These are phyloP conservation scores for Drosophila serrata DNA, from an alignment of 1,140 invertebrate genomes.

Conservation along the genomic window DNA sequence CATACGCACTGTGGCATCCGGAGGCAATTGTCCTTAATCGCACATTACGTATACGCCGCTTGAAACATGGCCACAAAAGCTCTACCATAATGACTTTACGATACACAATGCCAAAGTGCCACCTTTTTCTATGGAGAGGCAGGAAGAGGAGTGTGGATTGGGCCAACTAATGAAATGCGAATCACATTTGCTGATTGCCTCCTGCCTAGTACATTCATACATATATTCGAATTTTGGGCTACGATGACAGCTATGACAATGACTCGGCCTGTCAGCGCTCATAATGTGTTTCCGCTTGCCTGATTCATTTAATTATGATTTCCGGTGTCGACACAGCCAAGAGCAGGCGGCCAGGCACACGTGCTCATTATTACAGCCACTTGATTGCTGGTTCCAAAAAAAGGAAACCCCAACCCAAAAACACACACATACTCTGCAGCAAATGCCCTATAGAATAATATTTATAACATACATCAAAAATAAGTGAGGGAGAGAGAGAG, in stretches of 20 bases:
- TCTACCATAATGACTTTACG: conserved; percentile 12
- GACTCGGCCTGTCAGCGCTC: conserved; percentile 9
- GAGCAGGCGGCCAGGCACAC: conserved; percentile 11
- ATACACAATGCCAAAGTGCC: conserved; percentile 1
- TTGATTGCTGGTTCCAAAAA: conserved; percentile 51
- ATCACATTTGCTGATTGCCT: conserved; percentile 37
- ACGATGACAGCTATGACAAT: conserved; percentile 11
- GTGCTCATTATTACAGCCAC: conserved; percentile 54
- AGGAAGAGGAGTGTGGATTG: too few relatives aligned
- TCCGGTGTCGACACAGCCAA: conserved; percentile 47
- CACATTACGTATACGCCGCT: conserved; percentile 14
- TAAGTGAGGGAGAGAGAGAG: neutral
- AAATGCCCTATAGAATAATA: neutral
- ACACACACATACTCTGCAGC: neutral
- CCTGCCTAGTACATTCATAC: neutral
- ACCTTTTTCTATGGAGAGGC: neutral
- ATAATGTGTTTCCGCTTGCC: conserved; percentile 69
- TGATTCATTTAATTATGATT: conserved; percentile 80
- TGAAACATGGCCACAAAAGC: conserved; percentile 14
- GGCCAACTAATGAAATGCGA: conserved; percentile 24
- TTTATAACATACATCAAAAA: neutral
- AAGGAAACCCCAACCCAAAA: neutral
- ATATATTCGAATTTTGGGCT: neutral
- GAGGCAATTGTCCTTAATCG: neutral
- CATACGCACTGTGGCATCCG: conserved; percentile 17